A percentile compares a stretch with the other conserved stretches of the same genome.
These are phyloP conservation scores for Mus spretus DNA, from an alignment of 2,797 vertebrate species.

Conservation along the genomic window DNA sequence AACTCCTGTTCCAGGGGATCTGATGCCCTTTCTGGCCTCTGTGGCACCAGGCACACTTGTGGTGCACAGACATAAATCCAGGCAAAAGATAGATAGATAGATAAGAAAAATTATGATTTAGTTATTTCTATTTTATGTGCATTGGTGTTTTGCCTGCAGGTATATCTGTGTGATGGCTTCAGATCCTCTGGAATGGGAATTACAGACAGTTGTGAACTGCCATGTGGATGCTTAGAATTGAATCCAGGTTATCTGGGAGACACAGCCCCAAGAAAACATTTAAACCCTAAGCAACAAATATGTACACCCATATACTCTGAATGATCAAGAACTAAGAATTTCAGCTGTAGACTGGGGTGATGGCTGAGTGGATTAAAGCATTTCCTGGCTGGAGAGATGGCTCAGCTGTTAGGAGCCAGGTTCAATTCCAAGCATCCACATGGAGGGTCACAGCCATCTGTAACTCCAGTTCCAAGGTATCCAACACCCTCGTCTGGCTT, in stretches of 20 bases:
- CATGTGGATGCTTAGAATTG: not conserved
- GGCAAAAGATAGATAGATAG: no score
- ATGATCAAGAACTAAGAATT: conserved; percentile 11
- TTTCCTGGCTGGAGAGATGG: not conserved
- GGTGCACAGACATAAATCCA: not conserved
- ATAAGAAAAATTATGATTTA: not conserved
- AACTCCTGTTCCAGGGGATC: not conserved
- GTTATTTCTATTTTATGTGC: not conserved
- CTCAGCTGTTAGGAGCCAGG: not conserved
- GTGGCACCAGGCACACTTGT: not conserved
- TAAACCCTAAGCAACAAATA: not conserved
- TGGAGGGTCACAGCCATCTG: not conserved
- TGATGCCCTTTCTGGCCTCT: not conserved
- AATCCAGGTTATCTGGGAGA: not conserved
- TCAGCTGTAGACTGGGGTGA: not conserved
- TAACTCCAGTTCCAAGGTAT: not conserved
- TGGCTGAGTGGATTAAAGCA: not conserved
- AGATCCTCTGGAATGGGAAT: no score
- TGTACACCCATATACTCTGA: not conserved
- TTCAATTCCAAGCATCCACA: not conserved
- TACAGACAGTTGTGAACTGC: not conserved
- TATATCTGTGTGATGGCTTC: not conserved
- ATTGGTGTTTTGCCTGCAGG: not conserved
- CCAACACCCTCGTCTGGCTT: not conserved
- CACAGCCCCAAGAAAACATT: not conserved